Percentiles rank a stretch among this genome's conserved stretches.
Evolutionary conservation across 2,888 invertebrate species (phyloP).

Genomic region (Agrochola circellaris): DNA sequence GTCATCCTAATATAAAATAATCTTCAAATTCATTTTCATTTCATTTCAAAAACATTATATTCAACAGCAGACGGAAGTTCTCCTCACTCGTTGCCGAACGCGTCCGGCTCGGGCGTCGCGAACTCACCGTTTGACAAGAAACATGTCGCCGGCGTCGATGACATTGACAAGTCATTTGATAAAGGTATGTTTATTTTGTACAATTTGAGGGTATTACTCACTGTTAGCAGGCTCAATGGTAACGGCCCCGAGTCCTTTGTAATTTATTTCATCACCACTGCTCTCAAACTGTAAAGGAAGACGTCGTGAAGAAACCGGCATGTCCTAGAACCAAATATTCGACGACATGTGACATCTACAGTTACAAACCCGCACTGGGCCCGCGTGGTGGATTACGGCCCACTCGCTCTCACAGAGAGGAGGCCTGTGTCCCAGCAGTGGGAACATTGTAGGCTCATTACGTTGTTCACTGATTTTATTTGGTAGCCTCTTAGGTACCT

Average conservation of each 20-base stretch:
- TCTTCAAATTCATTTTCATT: too few relatives aligned
- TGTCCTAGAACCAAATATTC: background rate
- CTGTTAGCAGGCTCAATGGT: background rate
- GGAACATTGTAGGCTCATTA: background rate
- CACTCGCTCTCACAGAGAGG: background rate
- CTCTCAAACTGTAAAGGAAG: background rate
- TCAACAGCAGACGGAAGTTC: constrained; percentile 82
- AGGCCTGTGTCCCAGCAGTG: background rate
- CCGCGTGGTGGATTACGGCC: background rate
- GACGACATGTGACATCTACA: background rate
- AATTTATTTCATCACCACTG: background rate
- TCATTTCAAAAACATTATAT: background rate
- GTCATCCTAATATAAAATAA: too few relatives aligned
- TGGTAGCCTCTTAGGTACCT: background rate
- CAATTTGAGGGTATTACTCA: background rate
- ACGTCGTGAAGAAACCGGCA: background rate
- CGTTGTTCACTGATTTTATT: background rate
- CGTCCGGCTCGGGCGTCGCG: constrained; percentile 72
- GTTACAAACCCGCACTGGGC: background rate
- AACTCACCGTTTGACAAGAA: constrained; percentile 82
- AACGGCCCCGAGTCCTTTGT: background rate
- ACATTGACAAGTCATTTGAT: constrained; percentile 87
- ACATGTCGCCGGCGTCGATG: constrained; percentile 80
- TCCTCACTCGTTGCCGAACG: constrained; percentile 80
- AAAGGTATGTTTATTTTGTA: constrained; percentile 77